Percentiles rank a stretch among this genome's conserved stretches.
phyloP scores from a whole-genome alignment of 2,888 invertebrate species.

The Rhamphomyia laevipes region DNA sequence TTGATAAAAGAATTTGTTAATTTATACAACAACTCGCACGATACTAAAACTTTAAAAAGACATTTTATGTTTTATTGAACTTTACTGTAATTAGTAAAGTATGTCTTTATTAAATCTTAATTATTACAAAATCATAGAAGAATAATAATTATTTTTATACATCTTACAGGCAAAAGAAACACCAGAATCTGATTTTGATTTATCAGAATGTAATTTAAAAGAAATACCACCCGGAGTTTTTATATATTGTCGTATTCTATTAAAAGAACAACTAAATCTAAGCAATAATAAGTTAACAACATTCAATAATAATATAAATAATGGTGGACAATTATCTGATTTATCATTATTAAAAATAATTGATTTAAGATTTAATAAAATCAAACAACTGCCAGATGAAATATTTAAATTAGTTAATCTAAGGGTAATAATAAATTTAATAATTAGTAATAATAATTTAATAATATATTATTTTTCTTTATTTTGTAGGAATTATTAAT shows the following conservation, averaged over 20 bases:
- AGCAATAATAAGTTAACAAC: constrained; percentile 58
- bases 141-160: background rate
- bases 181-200: constrained; percentile 69
- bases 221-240: constrained; percentile 66
- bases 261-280: constrained; percentile 57
- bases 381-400: constrained; percentile 50
- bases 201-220: constrained; percentile 64
- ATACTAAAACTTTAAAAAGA: no score
- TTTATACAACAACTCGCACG: no score
- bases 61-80: no score
- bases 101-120: no score
- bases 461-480: background rate
- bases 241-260: constrained; percentile 67
- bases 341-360: constrained; percentile 52
- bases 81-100: no score
- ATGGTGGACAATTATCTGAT: constrained; percentile 59
- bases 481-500: constrained; percentile 54
- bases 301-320: constrained; percentile 44
- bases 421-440: constrained; percentile 41
- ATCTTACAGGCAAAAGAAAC: constrained; percentile 46
- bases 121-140: no score
- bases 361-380: constrained; percentile 54
- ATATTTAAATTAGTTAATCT: constrained; percentile 54
- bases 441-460: constrained; percentile 1
- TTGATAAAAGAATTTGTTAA: no score